Evolutionary conservation across 2,797 vertebrate species (phyloP).

Genomic region (Urophycis tenuis): DNA sequence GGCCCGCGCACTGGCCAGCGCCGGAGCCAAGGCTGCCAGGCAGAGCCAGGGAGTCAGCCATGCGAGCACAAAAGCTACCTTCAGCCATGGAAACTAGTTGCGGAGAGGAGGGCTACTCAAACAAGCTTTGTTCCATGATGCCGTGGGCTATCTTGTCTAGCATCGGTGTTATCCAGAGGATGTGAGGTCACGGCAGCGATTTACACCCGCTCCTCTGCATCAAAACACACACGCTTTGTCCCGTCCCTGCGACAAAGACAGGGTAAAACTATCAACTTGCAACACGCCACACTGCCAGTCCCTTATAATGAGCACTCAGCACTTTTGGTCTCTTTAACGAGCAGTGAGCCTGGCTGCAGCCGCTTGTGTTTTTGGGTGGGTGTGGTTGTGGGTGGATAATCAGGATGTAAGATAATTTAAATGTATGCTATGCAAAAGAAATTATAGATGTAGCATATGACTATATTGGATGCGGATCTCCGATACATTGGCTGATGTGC

Average conservation of each 20-base stretch:
- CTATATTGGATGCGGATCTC: background rate
- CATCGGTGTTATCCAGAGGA: conserved; percentile 61
- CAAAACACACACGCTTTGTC: conserved; percentile 42
- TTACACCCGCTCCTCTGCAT: conserved; percentile 56
- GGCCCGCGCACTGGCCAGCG: conserved; percentile 52
- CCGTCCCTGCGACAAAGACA: conserved; percentile 42
- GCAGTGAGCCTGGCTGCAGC: conserved; percentile 30
- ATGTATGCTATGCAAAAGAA: background rate
- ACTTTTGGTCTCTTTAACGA: conserved; percentile 50
- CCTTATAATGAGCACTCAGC: conserved; percentile 55
- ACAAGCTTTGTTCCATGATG: conserved; percentile 62
- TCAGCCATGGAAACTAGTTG: conserved; percentile 54
- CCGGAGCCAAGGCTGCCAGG: conserved; percentile 56
- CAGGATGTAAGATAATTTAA: background rate
- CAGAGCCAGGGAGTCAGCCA: conserved; percentile 50
- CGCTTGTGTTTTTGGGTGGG: conserved; percentile 35
- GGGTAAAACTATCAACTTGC: conserved; percentile 49
- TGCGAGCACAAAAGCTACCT: conserved; percentile 59
- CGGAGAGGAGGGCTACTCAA: conserved; percentile 57
- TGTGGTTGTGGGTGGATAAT: conserved; percentile 31
- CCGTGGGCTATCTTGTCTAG: conserved; percentile 62
- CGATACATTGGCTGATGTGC: background rate
- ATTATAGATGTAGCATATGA: background rate
- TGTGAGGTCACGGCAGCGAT: conserved; percentile 59
- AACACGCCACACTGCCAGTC: conserved; percentile 51